phyloP scores from a whole-genome alignment of 2,888 invertebrate genomes.

The Cheilosia impressa region DNA sequence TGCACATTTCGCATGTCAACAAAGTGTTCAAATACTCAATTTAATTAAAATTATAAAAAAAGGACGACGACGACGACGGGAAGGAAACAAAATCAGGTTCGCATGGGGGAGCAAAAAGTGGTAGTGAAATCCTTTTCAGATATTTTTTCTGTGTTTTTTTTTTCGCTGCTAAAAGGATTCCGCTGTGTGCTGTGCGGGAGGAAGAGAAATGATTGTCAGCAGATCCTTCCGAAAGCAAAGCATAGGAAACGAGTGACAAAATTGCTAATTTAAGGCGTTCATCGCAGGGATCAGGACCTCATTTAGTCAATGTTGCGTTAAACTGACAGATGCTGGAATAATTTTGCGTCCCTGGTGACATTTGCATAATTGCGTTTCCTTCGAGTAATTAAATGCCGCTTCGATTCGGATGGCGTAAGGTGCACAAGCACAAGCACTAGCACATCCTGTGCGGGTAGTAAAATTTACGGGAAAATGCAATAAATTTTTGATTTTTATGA shows the following conservation, averaged over 20 bases:
- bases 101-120: constrained; percentile 22
- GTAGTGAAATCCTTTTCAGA: constrained; percentile 46
- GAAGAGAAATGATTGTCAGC: constrained; percentile 4
- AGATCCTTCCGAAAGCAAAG: neutral
- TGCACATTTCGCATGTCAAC: constrained; percentile 72
- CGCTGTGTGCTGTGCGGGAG: neutral
- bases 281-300: constrained; percentile 16
- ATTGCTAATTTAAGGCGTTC: constrained; percentile 49
- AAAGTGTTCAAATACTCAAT: constrained; percentile 74
- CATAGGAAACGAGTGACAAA: constrained; percentile 33
- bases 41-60: constrained; percentile 69
- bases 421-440: constrained; percentile 4
- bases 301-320: constrained; percentile 55
- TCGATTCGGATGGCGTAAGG: constrained; percentile 38
- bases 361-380: constrained; percentile 52
- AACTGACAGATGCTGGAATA: constrained; percentile 36
- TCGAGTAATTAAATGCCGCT: constrained; percentile 61
- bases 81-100: constrained; percentile 52
- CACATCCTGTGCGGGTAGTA: constrained; percentile 43
- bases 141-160: constrained; percentile 3
- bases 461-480: constrained; percentile 29
- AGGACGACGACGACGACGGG: constrained; percentile 11
- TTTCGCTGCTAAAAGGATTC: constrained; percentile 36
- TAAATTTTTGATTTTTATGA: constrained; percentile 72
- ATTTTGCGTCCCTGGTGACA: constrained; percentile 6